Percentiles rank a stretch among this genome's conserved stretches.
Evolutionary conservation across 2,888 invertebrate species (phyloP).

Genomic region (Chrysolina americana): DNA sequence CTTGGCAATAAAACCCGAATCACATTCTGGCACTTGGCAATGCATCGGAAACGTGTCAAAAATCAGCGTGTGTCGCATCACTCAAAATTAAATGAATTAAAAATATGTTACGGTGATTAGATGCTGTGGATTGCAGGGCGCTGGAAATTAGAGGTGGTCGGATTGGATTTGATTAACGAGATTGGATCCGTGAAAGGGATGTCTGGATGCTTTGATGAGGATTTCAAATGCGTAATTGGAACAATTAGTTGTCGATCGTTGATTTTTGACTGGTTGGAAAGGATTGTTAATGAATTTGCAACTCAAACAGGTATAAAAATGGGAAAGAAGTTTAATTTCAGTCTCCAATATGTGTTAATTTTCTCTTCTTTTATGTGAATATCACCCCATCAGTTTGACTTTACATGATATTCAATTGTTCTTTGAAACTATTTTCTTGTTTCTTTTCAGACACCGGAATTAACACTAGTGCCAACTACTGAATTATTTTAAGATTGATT

Average conservation of each 20-base stretch:
- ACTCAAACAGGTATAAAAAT: too few species aligned
- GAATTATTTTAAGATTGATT: too few species aligned
- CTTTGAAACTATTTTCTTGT: too few species aligned
- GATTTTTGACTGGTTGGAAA: too few species aligned
- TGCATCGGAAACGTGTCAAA: slow-evolving; percentile 40
- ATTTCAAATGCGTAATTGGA: background rate
- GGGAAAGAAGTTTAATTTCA: too few species aligned
- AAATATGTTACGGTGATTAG: slow-evolving; percentile 31
- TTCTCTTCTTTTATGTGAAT: too few species aligned
- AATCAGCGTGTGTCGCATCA: slow-evolving; percentile 35
- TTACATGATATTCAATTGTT: too few species aligned
- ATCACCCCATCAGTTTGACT: too few species aligned
- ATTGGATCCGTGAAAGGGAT: background rate
- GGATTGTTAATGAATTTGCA: too few species aligned
- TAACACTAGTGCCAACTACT: too few species aligned
- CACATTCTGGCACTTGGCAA: slow-evolving; percentile 31
- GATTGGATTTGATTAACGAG: background rate
- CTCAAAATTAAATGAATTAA: slow-evolving; percentile 38
- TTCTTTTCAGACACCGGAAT: too few species aligned
- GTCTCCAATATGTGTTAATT: too few species aligned
- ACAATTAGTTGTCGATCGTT: background rate
- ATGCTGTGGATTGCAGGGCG: background rate
- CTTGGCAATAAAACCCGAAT: slow-evolving; percentile 43
- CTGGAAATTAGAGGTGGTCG: background rate
- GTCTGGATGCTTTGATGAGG: background rate